A percentile compares a stretch with the other conserved stretches of the same genome.
These are phyloP conservation scores for Plemyria rubiginata DNA, from an alignment of 2,888 invertebrate species.

Conservation along the genomic window DNA sequence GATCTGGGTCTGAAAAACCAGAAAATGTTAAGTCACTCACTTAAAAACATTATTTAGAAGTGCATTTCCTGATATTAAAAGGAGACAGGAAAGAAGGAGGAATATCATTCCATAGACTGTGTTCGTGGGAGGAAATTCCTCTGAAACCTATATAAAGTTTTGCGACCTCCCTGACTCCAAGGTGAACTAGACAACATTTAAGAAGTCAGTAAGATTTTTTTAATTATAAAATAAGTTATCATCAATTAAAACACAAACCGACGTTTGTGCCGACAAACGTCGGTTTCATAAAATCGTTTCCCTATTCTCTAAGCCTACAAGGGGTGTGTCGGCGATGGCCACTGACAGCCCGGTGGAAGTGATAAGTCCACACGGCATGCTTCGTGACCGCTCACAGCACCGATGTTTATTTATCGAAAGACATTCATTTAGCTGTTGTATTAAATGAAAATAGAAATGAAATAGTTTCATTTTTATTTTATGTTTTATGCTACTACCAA, in stretches of 20 bases:
- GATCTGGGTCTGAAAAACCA: too few relatives aligned
- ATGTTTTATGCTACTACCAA: too few relatives aligned
- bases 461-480: neutral
- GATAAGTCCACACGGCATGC: slow-evolving; percentile 69
- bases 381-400: slow-evolving; percentile 41
- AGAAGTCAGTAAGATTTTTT: neutral
- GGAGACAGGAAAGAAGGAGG: too few relatives aligned
- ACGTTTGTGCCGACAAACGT: neutral
- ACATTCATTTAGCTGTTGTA: neutral
- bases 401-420: slow-evolving; percentile 42
- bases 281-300: slow-evolving; percentile 5
- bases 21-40: too few relatives aligned
- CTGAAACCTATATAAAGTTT: too few relatives aligned
- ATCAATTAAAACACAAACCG: neutral
- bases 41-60: too few relatives aligned
- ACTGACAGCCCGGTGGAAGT: slow-evolving; percentile 61
- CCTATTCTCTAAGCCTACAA: slow-evolving; percentile 27
- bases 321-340: slow-evolving; percentile 56
- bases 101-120: too few relatives aligned
- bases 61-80: too few relatives aligned
- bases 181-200: too few relatives aligned
- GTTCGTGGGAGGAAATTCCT: too few relatives aligned
- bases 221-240: too few relatives aligned
- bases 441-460: neutral
- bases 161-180: too few relatives aligned